Evolutionary conservation across 2,888 invertebrate species (phyloP).

Genomic region (Lepeophtheirus nordmannii): DNA sequence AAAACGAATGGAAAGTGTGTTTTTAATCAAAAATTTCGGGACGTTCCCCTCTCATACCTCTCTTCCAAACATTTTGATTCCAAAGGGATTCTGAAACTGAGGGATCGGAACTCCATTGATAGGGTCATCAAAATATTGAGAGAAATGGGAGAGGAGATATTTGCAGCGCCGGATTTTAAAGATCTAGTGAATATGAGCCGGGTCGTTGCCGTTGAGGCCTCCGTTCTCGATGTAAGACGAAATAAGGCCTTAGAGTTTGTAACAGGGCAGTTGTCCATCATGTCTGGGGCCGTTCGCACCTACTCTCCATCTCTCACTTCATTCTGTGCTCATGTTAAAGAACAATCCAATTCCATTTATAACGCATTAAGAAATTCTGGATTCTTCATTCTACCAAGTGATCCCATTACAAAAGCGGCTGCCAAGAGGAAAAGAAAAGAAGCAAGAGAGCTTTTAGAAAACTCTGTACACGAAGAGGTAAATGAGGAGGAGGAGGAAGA

Average conservation of each 20-base stretch:
- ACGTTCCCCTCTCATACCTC: conserved; percentile 5
- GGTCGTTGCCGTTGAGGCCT: background rate
- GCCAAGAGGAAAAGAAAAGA: background rate
- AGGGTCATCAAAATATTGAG: background rate
- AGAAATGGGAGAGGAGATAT: background rate
- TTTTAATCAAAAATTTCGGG: background rate
- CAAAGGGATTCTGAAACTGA: background rate
- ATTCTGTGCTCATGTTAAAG: background rate
- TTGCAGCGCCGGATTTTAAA: background rate
- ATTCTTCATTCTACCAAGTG: background rate
- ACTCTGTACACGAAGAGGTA: background rate
- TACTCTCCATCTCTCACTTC: background rate
- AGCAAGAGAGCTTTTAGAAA: background rate
- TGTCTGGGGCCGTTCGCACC: conserved; percentile 1
- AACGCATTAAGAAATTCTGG: background rate
- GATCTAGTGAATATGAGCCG: background rate
- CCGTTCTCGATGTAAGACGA: background rate
- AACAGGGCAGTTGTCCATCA: background rate
- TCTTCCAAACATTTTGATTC: background rate
- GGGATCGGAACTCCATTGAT: background rate
- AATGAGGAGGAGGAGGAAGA: background rate
- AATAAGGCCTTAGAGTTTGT: background rate
- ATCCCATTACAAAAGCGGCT: background rate
- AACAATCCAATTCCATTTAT: background rate
- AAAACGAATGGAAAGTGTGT: background rate